These are phyloP conservation scores for Sebastes itinus DNA, from an alignment of 2,797 vertebrate species.

Conservation along the genomic window DNA sequence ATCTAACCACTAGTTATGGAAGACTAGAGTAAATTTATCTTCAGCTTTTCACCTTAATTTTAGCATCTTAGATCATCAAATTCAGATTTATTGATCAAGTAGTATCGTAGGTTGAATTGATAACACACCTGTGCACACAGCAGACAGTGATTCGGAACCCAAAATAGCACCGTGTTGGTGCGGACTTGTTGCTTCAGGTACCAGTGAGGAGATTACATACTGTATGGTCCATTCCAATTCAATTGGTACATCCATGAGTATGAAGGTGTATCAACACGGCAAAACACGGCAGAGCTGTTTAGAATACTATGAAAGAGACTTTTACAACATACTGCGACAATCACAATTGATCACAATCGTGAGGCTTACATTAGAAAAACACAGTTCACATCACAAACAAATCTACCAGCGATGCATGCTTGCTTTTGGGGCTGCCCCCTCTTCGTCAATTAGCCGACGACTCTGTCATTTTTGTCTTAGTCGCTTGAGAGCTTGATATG, in stretches of 20 bases:
- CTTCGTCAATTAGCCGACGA: no score
- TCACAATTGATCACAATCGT: not conserved
- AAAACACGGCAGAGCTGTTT: not conserved
- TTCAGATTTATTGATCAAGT: slow-evolving; percentile 3
- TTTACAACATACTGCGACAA: not conserved
- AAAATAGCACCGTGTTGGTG: not conserved
- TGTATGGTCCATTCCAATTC: not conserved
- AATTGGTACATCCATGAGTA: not conserved
- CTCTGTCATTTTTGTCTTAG: no score
- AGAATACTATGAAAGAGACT: not conserved
- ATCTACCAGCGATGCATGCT: not conserved
- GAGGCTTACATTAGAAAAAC: not conserved
- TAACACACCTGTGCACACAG: slow-evolving; percentile 1
- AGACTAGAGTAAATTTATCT: slow-evolving; percentile 1
- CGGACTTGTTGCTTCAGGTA: not conserved
- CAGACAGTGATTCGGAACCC: not conserved
- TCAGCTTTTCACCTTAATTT: slow-evolving; percentile 5
- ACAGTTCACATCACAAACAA: not conserved
- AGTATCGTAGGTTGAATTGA: not conserved
- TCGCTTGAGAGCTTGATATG: no score
- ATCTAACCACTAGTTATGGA: slow-evolving; percentile 31
- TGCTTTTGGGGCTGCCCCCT: not conserved
- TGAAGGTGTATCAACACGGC: no score
- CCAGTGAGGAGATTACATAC: not conserved
- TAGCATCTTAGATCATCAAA: not conserved